Percentiles rank a stretch among this genome's conserved stretches.
phyloP scores from a whole-genome alignment of 2,888 invertebrate species.

The Cheilosia impressa region DNA sequence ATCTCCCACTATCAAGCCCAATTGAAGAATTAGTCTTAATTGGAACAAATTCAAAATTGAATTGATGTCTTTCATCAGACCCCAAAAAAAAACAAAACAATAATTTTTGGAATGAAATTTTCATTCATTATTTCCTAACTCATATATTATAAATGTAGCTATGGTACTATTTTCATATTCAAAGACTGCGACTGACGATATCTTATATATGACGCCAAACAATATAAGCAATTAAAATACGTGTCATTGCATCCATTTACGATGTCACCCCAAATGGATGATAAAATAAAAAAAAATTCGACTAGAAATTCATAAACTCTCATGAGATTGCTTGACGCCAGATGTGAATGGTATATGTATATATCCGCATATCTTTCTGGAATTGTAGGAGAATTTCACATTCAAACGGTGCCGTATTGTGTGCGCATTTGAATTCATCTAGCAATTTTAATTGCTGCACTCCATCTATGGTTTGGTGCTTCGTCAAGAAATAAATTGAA shows the following conservation, averaged over 20 bases:
- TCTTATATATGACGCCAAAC: constrained; percentile 55
- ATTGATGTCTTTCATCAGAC: neutral
- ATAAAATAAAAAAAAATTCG: constrained; percentile 1
- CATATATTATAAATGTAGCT: neutral
- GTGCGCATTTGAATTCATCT: constrained; percentile 69
- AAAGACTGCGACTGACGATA: constrained; percentile 42
- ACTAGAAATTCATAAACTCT: constrained; percentile 47
- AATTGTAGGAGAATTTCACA: constrained; percentile 38
- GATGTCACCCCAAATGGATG: constrained; percentile 34
- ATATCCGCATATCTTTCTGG: constrained; percentile 13
- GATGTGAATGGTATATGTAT: constrained; percentile 1
- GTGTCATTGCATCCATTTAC: constrained; percentile 73
- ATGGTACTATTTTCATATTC: constrained; percentile 26
- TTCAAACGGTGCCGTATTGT: constrained; percentile 56
- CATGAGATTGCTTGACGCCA: constrained; percentile 35
- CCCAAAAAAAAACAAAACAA: constrained; percentile 13
- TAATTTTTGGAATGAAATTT: constrained; percentile 16
- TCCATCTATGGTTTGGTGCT: constrained; percentile 64
- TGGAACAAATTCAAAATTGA: constrained; percentile 53
- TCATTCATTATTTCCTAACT: constrained; percentile 30
- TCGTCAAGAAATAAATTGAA: constrained; percentile 56
- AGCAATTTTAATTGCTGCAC: constrained; percentile 72
- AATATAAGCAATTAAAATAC: constrained; percentile 74
- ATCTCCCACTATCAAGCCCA: constrained; percentile 7
- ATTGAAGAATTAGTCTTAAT: constrained; percentile 52